Base-by-base conservation (phyloP, 2,113 vertebrate genomes). In the Centrocercus urophasianus region DNA sequence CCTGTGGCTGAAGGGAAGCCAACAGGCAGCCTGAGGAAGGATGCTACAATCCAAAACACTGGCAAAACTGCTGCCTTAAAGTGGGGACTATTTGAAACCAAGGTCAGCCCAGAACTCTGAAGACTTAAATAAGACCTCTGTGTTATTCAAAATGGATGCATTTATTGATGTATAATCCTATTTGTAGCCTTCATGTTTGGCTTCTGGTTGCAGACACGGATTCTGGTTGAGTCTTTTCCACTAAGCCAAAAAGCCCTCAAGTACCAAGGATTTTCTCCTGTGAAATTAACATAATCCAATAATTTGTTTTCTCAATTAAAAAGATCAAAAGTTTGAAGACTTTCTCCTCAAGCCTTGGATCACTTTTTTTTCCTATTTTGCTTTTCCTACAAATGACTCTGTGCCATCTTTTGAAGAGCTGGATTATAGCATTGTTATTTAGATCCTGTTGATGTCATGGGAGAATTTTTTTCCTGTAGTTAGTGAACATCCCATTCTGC, bases 1-100 rank as follows among this genome's bases (percentile, higher is more conserved):
- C 77, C 76, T 92, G 81, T 66, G 34, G 61, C 65, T 92, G 79
- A 94, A 89, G 36, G 34, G 59, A 85, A 90, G 86, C 73, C 88
- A 92, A 69, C 4, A n/a, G 59, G 54, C 80, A 61, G 52, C 48
- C 48, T 48, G 76, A 78, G 75, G 38, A 83, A 86, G 42, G 64
- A 47, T 2, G 20, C 7, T 79, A 28, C 78, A 61, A 81, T 86
- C 36, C 42, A 65, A 95, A 93, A 67, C 60, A 47, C 47, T 90
- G 60, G 34, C 34, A 91, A 89, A 93, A 66, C 13, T 67, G 67
- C 64, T 52, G 81, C 45, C 27, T 83, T 76, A n/a, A 48, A 84
- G 64, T 56, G 45, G 25, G 36, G 54, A 5, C 36, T 83, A 21
- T 63, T 91, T 1, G 8, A 95, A 89, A 66, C 11, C 1, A 5